Base-by-base conservation (phyloP, 1,140 invertebrate genomes). In the Trichonephila clavata region DNA sequence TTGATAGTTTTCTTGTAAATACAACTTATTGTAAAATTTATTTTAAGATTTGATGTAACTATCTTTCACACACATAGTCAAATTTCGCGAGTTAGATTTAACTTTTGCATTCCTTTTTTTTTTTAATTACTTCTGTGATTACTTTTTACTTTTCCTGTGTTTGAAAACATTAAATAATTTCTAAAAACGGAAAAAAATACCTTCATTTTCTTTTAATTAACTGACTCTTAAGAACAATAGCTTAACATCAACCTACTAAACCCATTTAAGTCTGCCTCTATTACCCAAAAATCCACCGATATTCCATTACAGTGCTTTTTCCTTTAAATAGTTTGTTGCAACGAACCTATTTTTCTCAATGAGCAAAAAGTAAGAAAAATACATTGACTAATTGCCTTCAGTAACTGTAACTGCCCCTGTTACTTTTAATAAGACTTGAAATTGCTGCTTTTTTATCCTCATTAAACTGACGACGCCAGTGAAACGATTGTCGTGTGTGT, bases 331-430 rank as follows among this genome's bases (percentile, higher is more conserved):
- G 32, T 77, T 32, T 77, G 27, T 65, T 24, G n/a, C 14, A 68
- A 77, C 71, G 32, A 77, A 77, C 71, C 32, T 77, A 77, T 77
- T 77, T 77, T 77, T 39, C 32, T 71, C 27, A 77, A 7, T 77
- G 14, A 77, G 27, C 13, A 77, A 77, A 71, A 77, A 77, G 71
- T 7, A 77, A 68, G n/a, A 77, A 39, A 39, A 39, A 39, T 39
- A 39, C 27, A 77, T 77, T 24, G 5, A 77, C 71, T 77, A 77
- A 77, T 77, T 77, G 71, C 32, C 18, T 32, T 21, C 61, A 21
- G 21, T 21, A 63, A 63, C 61, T 20, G 18, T 6, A 16, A 63
- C 0, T 32, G 10, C 63, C 18, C 63, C 21, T n/a, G 27, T 77
- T 77, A 39, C 71, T 77, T 77, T 32, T 77, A 77, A 77, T 77